These are phyloP conservation scores for Chrysolophus pictus DNA, from an alignment of 2,797 vertebrate genomes.

Conservation along the genomic window DNA sequence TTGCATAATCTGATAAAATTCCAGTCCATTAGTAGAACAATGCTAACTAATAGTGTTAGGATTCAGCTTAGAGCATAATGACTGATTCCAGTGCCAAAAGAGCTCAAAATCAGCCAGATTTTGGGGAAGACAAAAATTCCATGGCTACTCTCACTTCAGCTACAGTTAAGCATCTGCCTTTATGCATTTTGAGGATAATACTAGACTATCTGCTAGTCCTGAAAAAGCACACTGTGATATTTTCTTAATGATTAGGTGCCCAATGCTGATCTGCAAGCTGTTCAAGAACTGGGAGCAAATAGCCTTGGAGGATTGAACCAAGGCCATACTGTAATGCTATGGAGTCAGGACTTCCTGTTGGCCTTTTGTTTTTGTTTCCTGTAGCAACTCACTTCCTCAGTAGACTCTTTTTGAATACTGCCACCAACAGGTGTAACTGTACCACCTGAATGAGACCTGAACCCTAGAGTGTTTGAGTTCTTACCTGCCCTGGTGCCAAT, in stretches of 20 bases:
- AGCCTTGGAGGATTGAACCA: background rate
- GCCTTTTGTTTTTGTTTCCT: background rate
- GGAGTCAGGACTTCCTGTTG: background rate
- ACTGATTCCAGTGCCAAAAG: background rate
- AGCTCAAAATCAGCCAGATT: background rate
- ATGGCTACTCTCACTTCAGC: background rate
- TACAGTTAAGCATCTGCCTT: background rate
- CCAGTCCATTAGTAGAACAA: background rate
- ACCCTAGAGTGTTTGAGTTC: background rate
- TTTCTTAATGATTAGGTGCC: background rate
- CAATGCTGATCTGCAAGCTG: background rate
- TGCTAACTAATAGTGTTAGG: background rate
- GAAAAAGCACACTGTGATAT: background rate
- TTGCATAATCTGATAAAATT: background rate
- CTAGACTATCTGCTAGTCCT: background rate
- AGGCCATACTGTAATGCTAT: background rate
- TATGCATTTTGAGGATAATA: background rate
- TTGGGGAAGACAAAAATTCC: background rate
- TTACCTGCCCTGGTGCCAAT: background rate
- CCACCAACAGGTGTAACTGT: background rate
- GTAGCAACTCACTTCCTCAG: background rate
- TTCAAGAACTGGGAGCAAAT: background rate
- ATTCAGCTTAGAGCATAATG: background rate
- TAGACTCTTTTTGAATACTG: background rate
- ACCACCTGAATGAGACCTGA: background rate